Percentiles rank a stretch among this genome's conserved stretches.
phyloP scores from a whole-genome alignment of 92 coral and sea anemone genomes.

The Ricordea florida region DNA sequence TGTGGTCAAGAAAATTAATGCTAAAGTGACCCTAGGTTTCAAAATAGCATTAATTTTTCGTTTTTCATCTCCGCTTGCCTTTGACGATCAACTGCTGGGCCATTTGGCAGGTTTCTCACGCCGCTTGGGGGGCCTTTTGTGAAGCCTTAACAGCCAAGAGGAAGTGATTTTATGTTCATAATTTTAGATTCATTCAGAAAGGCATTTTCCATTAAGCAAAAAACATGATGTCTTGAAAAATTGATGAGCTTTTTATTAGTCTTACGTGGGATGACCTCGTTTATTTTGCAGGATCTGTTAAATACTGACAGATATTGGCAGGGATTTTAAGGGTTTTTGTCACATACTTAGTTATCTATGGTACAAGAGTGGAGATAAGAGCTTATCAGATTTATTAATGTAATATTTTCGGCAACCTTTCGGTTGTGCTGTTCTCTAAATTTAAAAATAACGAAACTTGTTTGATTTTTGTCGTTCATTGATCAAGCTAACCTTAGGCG shows the following conservation, averaged over 20 bases:
- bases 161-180: conserved; percentile 35
- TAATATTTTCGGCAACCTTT: not conserved
- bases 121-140: conserved; percentile 8
- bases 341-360: no score
- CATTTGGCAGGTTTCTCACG: conserved; percentile 44
- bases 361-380: not conserved
- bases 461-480: not conserved
- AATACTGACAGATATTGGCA: conserved; percentile 1
- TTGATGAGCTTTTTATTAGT: conserved; percentile 36
- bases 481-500: not conserved
- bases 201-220: conserved; percentile 27
- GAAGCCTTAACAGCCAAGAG: conserved; percentile 28
- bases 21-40: conserved; percentile 63
- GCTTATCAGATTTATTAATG: not conserved
- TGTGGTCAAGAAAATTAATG: conserved; percentile 64
- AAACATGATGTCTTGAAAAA: conserved; percentile 22
- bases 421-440: no score
- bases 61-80: conserved; percentile 39
- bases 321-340: no score
- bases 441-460: no score
- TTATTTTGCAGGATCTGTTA: not conserved
- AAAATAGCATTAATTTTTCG: conserved; percentile 37
- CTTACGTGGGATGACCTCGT: conserved; percentile 1
- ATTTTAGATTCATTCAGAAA: conserved; percentile 22
- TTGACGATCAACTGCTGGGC: conserved; percentile 38